Evolutionary conservation across 2,888 invertebrate species (phyloP).

Genomic region (Epirrhoe alternata): DNA sequence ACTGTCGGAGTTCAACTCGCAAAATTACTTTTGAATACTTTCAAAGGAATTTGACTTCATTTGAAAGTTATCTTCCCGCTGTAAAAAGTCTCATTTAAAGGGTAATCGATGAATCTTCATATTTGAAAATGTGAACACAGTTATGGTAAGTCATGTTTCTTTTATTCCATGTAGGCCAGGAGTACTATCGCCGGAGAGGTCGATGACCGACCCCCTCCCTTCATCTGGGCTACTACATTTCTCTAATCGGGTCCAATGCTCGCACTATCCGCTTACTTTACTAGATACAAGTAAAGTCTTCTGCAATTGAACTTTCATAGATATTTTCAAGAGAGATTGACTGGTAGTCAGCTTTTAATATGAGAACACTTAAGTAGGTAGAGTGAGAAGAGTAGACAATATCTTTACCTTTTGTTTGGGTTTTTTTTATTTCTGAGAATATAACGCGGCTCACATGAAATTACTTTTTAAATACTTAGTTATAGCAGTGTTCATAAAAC

Average conservation of each 20-base stretch:
- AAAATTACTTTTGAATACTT: background rate
- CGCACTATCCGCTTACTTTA: constrained; percentile 56
- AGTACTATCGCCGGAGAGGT: constrained; percentile 76
- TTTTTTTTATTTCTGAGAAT: constrained; percentile 42
- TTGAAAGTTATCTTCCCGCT: background rate
- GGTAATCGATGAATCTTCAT: background rate
- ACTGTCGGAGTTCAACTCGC: background rate
- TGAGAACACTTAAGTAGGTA: constrained; percentile 51
- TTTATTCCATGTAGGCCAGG: constrained; percentile 73
- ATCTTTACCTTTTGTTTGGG: constrained; percentile 45
- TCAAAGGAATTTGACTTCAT: background rate
- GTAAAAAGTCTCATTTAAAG: background rate
- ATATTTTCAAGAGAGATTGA: background rate
- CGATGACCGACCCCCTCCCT: constrained; percentile 66
- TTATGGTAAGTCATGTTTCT: constrained; percentile 47
- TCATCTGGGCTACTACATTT: constrained; percentile 70
- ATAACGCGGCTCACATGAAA: constrained; percentile 16
- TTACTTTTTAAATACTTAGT: background rate
- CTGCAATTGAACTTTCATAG: constrained; percentile 8
- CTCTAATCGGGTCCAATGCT: constrained; percentile 65
- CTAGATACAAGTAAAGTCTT: constrained; percentile 52
- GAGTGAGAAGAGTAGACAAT: constrained; percentile 61
- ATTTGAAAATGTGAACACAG: constrained; percentile 49
- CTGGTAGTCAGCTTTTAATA: constrained; percentile 35
- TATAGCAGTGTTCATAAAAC: constrained; percentile 11